These are phyloP conservation scores for Osmoderma eremita DNA, from an alignment of 2,888 invertebrate species.

Conservation along the genomic window DNA sequence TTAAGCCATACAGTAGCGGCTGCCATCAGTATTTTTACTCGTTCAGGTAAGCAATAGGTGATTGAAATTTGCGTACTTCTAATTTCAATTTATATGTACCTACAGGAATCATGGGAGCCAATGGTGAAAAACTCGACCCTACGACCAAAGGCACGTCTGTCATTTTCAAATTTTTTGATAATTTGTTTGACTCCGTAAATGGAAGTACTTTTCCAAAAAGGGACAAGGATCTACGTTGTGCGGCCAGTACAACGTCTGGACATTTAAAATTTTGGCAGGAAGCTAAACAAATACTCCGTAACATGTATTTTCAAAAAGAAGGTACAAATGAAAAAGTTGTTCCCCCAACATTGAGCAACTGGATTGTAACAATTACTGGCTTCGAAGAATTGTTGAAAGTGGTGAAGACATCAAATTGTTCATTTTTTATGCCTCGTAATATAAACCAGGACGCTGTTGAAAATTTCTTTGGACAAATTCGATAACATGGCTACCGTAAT, in stretches of 20 bases:
- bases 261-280: not conserved
- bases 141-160: not conserved
- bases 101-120: not conserved
- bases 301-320: constrained; percentile 34
- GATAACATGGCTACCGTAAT: constrained; percentile 41
- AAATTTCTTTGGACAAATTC: constrained; percentile 45
- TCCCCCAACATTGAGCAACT: constrained; percentile 38
- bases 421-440: constrained; percentile 34
- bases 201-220: not conserved
- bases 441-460: constrained; percentile 45
- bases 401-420: not conserved
- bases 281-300: not conserved
- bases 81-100: not conserved
- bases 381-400: constrained; percentile 29
- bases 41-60: constrained; percentile 32
- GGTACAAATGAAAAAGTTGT: constrained; percentile 5
- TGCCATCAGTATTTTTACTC: constrained; percentile 8
- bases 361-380: constrained; percentile 32
- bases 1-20: constrained; percentile 32
- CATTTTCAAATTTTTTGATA: constrained; percentile 13
- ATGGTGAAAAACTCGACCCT: not conserved
- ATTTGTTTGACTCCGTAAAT: constrained; percentile 34
- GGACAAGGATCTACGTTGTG: constrained; percentile 31
- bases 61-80: not conserved
- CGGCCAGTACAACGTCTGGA: not conserved